A percentile compares a stretch with the other conserved stretches of the same genome.
Conservation (phyloP, 53 echinoderm and acorn worm genomes). For the Patiria pectinifera region DNA sequence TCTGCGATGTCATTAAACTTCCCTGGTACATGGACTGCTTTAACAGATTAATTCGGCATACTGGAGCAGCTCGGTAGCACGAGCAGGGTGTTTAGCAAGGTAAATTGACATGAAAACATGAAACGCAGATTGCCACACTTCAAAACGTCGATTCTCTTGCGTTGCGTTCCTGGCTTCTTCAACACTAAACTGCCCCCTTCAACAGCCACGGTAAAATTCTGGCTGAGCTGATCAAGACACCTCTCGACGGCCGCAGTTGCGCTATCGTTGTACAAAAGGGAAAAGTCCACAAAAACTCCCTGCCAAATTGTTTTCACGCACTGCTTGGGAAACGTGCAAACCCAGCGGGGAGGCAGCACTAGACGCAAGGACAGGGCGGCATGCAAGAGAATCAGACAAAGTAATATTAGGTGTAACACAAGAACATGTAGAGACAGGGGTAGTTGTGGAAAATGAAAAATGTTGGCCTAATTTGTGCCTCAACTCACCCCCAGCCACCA, state of each 20-base stretch:
- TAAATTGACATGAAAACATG: not conserved
- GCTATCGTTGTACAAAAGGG: not conserved
- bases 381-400: too few relatives aligned
- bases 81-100: not conserved
- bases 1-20: constrained; percentile 59
- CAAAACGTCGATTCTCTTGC: not conserved
- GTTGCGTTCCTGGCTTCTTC: not conserved
- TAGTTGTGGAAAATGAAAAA: too few relatives aligned
- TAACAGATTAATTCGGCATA: constrained; percentile 19
- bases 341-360: too few relatives aligned
- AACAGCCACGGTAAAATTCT: not conserved
- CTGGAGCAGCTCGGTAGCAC: not conserved
- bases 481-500: too few relatives aligned
- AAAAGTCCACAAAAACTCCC: not conserved
- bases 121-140: not conserved
- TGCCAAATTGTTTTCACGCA: not conserved
- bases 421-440: too few relatives aligned
- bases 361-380: too few relatives aligned
- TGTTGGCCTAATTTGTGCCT: too few relatives aligned
- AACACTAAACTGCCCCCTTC: not conserved
- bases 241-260: too few relatives aligned
- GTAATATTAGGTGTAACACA: too few relatives aligned
- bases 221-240: not conserved
- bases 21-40: constrained; percentile 54
- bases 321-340: too few relatives aligned